Conservation (phyloP, 2,888 invertebrate species). For the Aradus depressus region DNA sequence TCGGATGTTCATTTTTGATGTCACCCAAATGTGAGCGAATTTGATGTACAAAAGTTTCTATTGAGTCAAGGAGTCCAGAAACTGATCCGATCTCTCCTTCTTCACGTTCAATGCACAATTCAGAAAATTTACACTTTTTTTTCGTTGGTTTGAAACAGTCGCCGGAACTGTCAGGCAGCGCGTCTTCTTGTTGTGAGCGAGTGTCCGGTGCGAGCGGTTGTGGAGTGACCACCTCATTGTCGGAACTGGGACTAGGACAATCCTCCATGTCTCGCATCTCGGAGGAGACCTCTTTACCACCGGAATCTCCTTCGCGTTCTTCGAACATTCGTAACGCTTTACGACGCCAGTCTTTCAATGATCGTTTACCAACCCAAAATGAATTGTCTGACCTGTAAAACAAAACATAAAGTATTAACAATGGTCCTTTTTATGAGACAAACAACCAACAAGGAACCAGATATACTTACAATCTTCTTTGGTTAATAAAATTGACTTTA, state of each 20-base stretch:
- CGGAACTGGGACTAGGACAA: conserved; percentile 13
- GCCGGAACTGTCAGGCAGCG: conserved; percentile 1
- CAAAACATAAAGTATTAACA: neutral
- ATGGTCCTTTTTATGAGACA: no score
- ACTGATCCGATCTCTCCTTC: neutral
- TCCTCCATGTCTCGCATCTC: conserved; percentile 12
- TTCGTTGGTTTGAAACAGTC: neutral
- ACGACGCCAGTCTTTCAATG: conserved; percentile 42
- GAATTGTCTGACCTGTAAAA: conserved; percentile 33
- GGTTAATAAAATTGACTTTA: no score
- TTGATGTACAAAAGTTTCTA: conserved; percentile 1
- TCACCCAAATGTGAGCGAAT: neutral
- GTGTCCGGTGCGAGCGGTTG: no score
- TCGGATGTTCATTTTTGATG: neutral
- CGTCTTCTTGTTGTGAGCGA: no score
- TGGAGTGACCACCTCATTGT: conserved; percentile 1
- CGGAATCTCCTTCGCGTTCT: conserved; percentile 6
- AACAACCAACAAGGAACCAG: no score
- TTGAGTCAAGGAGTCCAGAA: neutral
- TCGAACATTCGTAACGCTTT: conserved; percentile 18
- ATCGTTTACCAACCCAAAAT: conserved; percentile 45
- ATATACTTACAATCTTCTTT: no score
- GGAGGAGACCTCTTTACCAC: no score
- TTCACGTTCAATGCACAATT: neutral
- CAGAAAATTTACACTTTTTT: conserved; percentile 4